These are phyloP conservation scores for Erannis defoliaria DNA, from an alignment of 2,888 invertebrate species.

Conservation along the genomic window DNA sequence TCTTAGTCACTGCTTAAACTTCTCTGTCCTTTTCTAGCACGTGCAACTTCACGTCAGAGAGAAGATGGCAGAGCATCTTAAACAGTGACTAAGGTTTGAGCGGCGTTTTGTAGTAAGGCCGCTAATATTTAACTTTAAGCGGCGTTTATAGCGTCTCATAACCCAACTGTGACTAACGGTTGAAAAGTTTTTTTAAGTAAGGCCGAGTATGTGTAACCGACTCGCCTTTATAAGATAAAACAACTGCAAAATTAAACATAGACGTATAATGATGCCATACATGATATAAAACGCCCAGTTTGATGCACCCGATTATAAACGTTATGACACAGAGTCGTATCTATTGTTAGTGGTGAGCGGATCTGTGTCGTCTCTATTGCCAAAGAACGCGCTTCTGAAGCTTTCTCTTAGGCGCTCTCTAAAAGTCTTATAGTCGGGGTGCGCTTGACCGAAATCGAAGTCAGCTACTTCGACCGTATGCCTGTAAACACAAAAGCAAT, in stretches of 20 bases:
- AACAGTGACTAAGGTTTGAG: too few species aligned
- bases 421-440: conserved; percentile 95
- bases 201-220: too few species aligned
- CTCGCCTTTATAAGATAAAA: neutral
- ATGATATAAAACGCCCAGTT: conserved; percentile 14
- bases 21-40: too few species aligned
- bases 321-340: conserved; percentile 87
- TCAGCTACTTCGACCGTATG: conserved; percentile 95
- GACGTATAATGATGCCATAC: neutral
- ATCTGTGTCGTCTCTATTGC: conserved; percentile 71
- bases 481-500: conserved; percentile 69
- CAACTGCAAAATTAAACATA: neutral
- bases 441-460: conserved; percentile 95
- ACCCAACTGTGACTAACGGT: too few species aligned
- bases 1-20: too few species aligned
- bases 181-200: too few species aligned
- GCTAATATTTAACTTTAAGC: too few species aligned
- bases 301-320: conserved; percentile 2
- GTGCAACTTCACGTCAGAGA: too few species aligned
- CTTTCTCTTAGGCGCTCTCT: conserved; percentile 93
- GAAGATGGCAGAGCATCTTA: too few species aligned
- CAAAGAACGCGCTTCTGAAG: conserved; percentile 82
- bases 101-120: too few species aligned
- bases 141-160: too few species aligned
- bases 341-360: conserved; percentile 74